Evolutionary conservation across 2,888 invertebrate genomes (phyloP).

Genomic region (Conops quadrifasciatus): DNA sequence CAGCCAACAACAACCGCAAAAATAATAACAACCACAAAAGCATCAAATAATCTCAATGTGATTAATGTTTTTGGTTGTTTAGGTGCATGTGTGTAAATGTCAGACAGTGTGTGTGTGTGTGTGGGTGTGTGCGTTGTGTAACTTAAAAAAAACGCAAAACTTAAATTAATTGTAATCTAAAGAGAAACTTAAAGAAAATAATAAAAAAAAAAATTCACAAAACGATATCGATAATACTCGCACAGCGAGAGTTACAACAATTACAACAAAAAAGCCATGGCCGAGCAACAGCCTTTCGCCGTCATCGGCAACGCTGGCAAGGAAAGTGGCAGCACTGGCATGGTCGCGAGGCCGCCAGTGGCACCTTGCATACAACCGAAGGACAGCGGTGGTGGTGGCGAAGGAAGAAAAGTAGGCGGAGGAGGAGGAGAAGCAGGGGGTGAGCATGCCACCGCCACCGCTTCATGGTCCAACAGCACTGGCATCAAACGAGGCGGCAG

Average conservation of each 20-base stretch:
- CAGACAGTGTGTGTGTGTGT: constrained; percentile 4
- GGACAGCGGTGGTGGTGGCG: constrained; percentile 37
- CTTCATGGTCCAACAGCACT: too few relatives aligned
- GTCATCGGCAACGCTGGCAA: constrained; percentile 26
- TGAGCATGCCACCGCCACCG: too few relatives aligned
- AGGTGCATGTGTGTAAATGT: constrained; percentile 1
- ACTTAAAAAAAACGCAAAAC: constrained; percentile 5
- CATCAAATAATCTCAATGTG: neutral
- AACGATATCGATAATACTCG: neutral
- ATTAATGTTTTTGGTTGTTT: neutral
- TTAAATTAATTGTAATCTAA: neutral
- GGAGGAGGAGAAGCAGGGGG: constrained; percentile 33
- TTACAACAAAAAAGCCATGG: constrained; percentile 28
- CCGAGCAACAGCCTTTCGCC: constrained; percentile 24
- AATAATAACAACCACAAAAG: neutral
- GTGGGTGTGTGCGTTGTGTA: neutral
- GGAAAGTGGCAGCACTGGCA: constrained; percentile 28
- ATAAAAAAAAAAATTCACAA: neutral
- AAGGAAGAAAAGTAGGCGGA: neutral
- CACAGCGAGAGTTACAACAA: neutral
- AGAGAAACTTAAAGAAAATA: neutral
- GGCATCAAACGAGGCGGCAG: constrained; percentile 46
- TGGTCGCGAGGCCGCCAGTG: constrained; percentile 36
- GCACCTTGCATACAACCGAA: constrained; percentile 50
- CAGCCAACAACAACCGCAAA: neutral